A percentile compares a stretch with the other conserved stretches of the same genome.
Evolutionary conservation across 2,888 invertebrate species (phyloP).

Genomic region (Morinoia aosen): DNA sequence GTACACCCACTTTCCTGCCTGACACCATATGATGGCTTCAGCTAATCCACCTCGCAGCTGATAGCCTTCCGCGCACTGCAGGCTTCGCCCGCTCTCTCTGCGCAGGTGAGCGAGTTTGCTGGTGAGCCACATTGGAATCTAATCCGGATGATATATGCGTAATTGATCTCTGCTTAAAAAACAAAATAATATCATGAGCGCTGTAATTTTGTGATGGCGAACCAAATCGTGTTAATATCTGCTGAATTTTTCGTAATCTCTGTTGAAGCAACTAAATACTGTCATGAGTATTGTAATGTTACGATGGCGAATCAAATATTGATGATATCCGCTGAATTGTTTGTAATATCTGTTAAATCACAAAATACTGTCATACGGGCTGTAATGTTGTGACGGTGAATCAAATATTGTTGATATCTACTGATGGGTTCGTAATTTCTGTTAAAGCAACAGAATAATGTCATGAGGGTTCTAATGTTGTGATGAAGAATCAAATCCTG

Average conservation of each 20-base stretch:
- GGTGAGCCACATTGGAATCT: not conserved
- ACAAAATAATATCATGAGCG: not conserved
- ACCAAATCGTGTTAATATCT: no score
- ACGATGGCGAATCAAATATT: not conserved
- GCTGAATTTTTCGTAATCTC: no score
- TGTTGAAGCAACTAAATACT: no score
- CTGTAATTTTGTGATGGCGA: no score
- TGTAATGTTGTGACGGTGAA: no score
- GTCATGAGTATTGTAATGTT: no score
- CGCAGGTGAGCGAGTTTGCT: no score
- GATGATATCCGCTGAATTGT: not conserved
- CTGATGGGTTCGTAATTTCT: no score
- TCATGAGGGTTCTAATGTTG: no score
- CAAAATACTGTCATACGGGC: not conserved
- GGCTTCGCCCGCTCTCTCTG: not conserved
- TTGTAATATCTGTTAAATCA: not conserved
- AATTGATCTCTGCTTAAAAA: not conserved
- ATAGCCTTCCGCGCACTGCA: slow-evolving; percentile 2
- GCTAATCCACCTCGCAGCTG: not conserved
- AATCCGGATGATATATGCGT: not conserved
- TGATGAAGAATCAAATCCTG: no score
- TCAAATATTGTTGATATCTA: no score
- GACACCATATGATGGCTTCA: slow-evolving; percentile 12
- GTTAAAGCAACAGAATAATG: no score
- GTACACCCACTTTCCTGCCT: slow-evolving; percentile 30